A percentile compares a stretch with the other conserved stretches of the same genome.
phyloP scores from a whole-genome alignment of 2,797 vertebrate genomes.

The Sciurus vulgaris region DNA sequence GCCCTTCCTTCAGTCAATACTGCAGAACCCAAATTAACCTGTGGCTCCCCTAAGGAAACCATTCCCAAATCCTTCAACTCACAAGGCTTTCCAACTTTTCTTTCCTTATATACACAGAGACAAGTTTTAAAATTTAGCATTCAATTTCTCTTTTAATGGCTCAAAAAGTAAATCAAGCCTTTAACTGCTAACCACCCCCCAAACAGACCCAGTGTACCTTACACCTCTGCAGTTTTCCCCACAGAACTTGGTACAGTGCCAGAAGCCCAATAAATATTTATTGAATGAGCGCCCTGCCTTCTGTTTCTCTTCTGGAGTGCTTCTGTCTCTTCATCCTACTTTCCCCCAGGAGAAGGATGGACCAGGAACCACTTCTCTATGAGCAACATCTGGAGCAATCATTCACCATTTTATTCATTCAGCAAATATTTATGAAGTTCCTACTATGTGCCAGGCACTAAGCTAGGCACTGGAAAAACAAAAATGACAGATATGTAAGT shows the following conservation, averaged over 20 bases:
- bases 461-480: neutral
- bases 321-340: neutral
- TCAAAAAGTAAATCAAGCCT: neutral
- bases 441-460: neutral
- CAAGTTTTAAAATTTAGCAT: neutral
- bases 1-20: constrained; percentile 49
- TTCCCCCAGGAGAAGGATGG: neutral
- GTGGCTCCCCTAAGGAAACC: neutral
- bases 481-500: neutral
- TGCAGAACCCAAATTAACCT: constrained; percentile 11
- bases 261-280: neutral
- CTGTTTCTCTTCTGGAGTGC: neutral
- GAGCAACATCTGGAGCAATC: neutral
- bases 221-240: neutral
- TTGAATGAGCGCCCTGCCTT: neutral
- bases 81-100: neutral
- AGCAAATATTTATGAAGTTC: neutral
- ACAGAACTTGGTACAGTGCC: neutral
- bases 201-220: neutral
- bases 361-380: neutral
- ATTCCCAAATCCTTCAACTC: neutral
- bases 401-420: neutral
- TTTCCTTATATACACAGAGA: neutral
- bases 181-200: neutral
- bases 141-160: neutral